Percentiles rank a stretch among this genome's conserved stretches.
Evolutionary conservation across 2,113 vertebrate species (phyloP).

Genomic region (Calypte anna): DNA sequence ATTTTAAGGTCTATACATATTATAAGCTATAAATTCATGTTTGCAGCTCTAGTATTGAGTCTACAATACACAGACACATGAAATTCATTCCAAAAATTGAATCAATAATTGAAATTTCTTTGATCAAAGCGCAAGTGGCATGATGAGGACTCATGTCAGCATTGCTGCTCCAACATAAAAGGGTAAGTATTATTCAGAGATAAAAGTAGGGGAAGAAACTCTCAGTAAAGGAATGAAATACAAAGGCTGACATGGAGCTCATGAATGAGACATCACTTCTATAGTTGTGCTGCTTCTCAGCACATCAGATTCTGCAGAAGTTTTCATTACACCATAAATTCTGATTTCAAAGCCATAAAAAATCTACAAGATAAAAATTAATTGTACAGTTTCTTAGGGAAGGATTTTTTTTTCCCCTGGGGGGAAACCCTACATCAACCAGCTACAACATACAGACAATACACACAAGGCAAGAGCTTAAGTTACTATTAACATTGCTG

Average conservation of each 20-base stretch:
- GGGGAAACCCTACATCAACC: neutral
- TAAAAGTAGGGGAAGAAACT: neutral
- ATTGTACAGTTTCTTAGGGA: neutral
- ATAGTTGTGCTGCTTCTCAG: neutral
- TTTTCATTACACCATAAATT: neutral
- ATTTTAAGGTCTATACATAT: neutral
- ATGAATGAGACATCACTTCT: rapidly evolving
- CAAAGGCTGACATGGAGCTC: constrained; percentile 15
- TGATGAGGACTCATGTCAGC: neutral
- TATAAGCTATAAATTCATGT: neutral
- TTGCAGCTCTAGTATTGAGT: neutral
- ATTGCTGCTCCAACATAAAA: neutral
- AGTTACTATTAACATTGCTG: constrained; percentile 12
- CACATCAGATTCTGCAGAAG: neutral
- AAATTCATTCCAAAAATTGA: neutral
- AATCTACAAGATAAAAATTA: neutral
- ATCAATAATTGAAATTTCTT: constrained; percentile 48
- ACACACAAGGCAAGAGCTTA: constrained; percentile 19
- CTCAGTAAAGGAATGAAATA: neutral
- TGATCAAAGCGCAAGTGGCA: constrained; percentile 39
- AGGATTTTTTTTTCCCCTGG: neutral
- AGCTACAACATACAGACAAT: neutral
- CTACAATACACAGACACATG: neutral
- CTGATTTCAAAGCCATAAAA: constrained; percentile 16
- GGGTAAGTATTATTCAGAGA: neutral